Conservation (phyloP, 2,797 vertebrate species). For the Arnoldichthys spilopterus region DNA sequence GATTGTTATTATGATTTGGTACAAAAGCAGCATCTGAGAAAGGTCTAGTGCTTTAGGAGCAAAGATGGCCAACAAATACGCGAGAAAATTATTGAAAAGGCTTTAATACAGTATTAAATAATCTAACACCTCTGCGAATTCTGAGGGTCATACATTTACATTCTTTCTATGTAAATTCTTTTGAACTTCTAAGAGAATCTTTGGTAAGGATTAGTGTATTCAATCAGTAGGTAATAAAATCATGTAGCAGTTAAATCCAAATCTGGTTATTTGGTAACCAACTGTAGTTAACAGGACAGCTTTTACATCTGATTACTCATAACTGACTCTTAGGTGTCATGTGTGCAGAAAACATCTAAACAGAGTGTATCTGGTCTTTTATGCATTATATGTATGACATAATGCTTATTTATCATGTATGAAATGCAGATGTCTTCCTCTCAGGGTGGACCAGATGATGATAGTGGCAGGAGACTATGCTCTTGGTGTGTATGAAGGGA, state of each 20-base stretch:
- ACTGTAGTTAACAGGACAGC: neutral
- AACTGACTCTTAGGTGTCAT: neutral
- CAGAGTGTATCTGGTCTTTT: neutral
- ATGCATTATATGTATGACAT: slow-evolving; percentile 12
- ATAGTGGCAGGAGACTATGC: slow-evolving; percentile 79
- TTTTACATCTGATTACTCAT: neutral
- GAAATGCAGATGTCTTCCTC: slow-evolving; percentile 15
- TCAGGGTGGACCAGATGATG: slow-evolving; percentile 76
- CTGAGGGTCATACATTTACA: too few relatives aligned
- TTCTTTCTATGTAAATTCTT: too few relatives aligned
- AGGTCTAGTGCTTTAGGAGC: too few relatives aligned
- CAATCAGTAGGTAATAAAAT: neutral
- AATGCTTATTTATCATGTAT: slow-evolving; percentile 17
- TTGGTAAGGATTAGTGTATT: neutral
- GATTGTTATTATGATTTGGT: too few relatives aligned
- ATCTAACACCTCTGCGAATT: too few relatives aligned
- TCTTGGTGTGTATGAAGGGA: slow-evolving; percentile 75
- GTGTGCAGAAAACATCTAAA: neutral
- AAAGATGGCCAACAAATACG: too few relatives aligned
- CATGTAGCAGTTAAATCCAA: neutral
- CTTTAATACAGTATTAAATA: too few relatives aligned
- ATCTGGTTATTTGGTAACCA: neutral
- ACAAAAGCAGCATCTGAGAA: too few relatives aligned
- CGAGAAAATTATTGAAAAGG: too few relatives aligned
- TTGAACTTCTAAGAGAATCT: neutral